Percentiles rank a stretch among this genome's conserved stretches.
These are phyloP conservation scores for Dasyurus viverrinus DNA, from an alignment of 2,113 vertebrate species.

Conservation along the genomic window DNA sequence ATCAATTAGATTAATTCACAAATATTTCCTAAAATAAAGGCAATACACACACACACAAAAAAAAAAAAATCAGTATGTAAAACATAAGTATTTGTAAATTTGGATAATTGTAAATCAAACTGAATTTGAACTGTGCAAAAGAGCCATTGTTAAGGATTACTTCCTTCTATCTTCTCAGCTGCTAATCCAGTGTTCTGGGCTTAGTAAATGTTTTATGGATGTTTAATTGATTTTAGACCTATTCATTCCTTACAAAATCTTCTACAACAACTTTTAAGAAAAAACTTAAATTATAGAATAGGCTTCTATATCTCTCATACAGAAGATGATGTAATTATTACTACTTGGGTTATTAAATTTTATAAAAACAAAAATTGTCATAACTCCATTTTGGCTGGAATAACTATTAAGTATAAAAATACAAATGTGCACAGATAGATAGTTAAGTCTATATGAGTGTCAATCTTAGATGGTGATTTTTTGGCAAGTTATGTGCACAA, in stretches of 20 bases:
- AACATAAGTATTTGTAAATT: slow-evolving; percentile 24
- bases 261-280: not conserved
- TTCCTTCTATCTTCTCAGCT: not conserved
- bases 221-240: not conserved
- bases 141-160: not conserved
- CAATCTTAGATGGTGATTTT: not conserved
- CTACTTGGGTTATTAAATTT: not conserved
- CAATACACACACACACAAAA: slow-evolving; percentile 1
- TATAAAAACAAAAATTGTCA: not conserved
- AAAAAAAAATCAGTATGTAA: not conserved
- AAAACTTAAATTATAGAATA: not conserved
- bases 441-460: not conserved
- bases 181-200: not conserved
- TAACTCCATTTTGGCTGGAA: not conserved
- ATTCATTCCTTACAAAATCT: not conserved
- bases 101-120: not conserved
- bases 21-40: slow-evolving; percentile 27
- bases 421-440: not conserved
- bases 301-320: not conserved
- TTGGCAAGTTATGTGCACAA: not conserved
- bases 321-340: not conserved
- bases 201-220: not conserved
- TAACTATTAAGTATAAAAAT: not conserved
- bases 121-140: not conserved
- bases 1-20: not conserved